Percentiles rank a stretch among this genome's conserved stretches.
Conservation (phyloP, 2,113 vertebrate species). For the Stigmatopora argus region DNA sequence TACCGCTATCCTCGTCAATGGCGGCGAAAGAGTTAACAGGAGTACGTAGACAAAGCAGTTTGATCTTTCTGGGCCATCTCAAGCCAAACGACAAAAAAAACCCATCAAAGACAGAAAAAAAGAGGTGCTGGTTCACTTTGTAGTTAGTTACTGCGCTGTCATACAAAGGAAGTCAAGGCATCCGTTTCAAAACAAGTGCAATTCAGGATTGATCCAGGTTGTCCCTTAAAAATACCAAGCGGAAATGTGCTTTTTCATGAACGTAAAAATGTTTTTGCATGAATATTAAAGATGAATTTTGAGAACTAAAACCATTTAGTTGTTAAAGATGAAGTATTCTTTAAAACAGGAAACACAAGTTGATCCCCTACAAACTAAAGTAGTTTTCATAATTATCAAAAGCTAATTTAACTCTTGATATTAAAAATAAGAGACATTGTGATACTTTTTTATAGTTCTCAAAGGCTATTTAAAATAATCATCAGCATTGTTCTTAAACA, state of each 20-base stretch:
- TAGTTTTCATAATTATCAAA: neutral
- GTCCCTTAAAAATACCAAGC: too few relatives aligned
- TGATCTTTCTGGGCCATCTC: constrained; percentile 54
- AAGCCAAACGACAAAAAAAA: constrained; percentile 34
- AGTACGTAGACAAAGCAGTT: constrained; percentile 56
- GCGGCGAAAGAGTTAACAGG: constrained; percentile 14
- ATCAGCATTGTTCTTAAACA: too few relatives aligned
- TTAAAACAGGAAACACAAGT: neutral
- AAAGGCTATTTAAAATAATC: too few relatives aligned
- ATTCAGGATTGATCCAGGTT: too few relatives aligned
- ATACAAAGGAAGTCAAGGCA: neutral
- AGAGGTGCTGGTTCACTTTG: constrained; percentile 95
- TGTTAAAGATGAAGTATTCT: neutral
- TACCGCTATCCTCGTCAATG: too few relatives aligned
- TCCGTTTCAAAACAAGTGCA: neutral
- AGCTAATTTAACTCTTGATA: neutral
- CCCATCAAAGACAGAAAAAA: constrained; percentile 18
- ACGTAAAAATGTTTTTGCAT: too few relatives aligned
- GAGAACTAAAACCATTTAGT: neutral
- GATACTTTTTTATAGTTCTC: too few relatives aligned
- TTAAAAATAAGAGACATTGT: neutral
- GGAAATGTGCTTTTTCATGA: too few relatives aligned
- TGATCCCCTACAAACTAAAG: neutral
- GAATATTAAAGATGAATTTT: too few relatives aligned
- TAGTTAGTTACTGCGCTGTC: constrained; percentile 31